A percentile compares a stretch with the other conserved stretches of the same genome.
Conservation (phyloP, 2,888 invertebrate species). For the Pycnomerus fuliginosus region DNA sequence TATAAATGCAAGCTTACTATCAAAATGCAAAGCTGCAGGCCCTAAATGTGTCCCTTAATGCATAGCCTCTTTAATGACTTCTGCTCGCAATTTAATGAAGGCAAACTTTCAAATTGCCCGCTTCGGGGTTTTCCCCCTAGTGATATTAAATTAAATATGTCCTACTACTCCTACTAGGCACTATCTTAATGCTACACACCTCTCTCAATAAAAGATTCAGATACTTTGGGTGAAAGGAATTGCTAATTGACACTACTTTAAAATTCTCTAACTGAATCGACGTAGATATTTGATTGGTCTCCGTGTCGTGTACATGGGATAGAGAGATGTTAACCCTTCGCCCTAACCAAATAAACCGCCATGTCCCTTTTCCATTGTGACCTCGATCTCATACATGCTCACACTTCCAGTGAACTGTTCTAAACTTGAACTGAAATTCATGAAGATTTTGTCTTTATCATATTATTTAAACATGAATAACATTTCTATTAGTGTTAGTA, state of each 20-base stretch:
- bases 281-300: constrained; percentile 17
- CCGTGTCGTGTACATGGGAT: constrained; percentile 18
- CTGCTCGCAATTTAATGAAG: constrained; percentile 35
- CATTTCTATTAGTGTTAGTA: constrained; percentile 24
- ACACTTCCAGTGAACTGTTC: not conserved
- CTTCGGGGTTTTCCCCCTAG: constrained; percentile 29
- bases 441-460: constrained; percentile 15
- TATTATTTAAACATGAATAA: constrained; percentile 27
- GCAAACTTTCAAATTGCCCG: constrained; percentile 36
- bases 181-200: constrained; percentile 5
- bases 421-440: not conserved
- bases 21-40: constrained; percentile 35
- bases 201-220: not conserved
- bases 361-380: not conserved
- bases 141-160: constrained; percentile 37
- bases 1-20: constrained; percentile 35
- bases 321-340: constrained; percentile 20
- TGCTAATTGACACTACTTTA: constrained; percentile 3
- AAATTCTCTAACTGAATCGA: constrained; percentile 12
- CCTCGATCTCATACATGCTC: not conserved
- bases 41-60: constrained; percentile 38
- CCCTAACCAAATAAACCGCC: constrained; percentile 16
- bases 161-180: constrained; percentile 30
- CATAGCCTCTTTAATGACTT: constrained; percentile 36
- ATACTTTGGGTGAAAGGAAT: not conserved